Evolutionary conservation across 2,797 vertebrate genomes (phyloP).

Genomic region (Sylvia borin): DNA sequence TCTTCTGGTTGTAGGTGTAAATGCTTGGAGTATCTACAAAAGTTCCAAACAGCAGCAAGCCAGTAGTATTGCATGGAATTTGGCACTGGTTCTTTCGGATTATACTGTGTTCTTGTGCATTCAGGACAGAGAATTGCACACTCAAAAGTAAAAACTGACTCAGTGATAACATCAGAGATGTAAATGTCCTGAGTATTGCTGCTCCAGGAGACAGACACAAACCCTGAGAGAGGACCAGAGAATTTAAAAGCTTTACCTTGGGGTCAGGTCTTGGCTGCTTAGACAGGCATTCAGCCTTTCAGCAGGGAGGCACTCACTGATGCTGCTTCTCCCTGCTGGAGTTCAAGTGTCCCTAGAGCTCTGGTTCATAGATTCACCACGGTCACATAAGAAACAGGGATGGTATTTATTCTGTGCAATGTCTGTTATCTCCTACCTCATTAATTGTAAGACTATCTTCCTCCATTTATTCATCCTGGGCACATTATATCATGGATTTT

Average conservation of each 20-base stretch:
- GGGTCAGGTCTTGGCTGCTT: neutral
- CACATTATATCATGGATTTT: neutral
- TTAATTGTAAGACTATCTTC: neutral
- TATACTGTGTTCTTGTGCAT: neutral
- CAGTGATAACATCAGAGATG: neutral
- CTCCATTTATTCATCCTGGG: neutral
- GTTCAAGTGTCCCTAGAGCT: neutral
- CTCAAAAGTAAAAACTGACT: neutral
- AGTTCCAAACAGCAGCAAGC: neutral
- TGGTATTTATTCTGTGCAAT: neutral
- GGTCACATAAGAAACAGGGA: neutral
- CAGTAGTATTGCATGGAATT: neutral
- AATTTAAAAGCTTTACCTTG: neutral
- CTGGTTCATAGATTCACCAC: neutral
- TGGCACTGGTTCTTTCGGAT: neutral
- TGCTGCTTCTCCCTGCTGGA: neutral
- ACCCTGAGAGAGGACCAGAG: neutral
- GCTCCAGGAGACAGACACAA: neutral
- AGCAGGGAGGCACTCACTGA: neutral
- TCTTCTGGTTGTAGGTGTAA: neutral
- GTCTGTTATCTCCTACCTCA: neutral
- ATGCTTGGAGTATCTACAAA: neutral
- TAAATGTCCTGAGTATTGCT: neutral
- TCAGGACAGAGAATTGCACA: neutral
- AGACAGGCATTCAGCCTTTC: neutral